Conservation (phyloP, 2,888 invertebrate species). For the Nephrotoma guestfalica region DNA sequence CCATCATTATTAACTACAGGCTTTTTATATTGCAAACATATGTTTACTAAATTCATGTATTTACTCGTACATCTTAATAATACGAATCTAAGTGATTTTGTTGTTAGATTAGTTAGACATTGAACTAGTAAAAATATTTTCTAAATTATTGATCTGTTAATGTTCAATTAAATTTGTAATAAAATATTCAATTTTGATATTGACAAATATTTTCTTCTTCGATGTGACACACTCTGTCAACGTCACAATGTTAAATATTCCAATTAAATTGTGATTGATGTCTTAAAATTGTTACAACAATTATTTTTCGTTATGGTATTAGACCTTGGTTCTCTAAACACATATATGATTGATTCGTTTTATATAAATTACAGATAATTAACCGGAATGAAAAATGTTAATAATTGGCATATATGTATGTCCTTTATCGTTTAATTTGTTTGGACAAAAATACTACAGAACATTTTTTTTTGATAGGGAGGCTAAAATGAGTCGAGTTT, state of each 20-base stretch:
- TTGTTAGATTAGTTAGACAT: background rate
- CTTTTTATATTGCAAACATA: too few relatives aligned
- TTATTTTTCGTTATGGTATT: background rate
- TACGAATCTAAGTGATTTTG: background rate
- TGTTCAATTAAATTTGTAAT: background rate
- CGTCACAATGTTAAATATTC: background rate
- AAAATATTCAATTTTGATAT: background rate
- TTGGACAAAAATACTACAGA: too few relatives aligned
- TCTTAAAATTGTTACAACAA: background rate
- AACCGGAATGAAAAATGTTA: too few relatives aligned
- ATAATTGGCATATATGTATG: too few relatives aligned
- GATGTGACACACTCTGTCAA: background rate
- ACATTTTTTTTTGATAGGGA: too few relatives aligned
- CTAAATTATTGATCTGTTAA: background rate
- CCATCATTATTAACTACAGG: too few relatives aligned
- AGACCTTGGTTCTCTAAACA: background rate
- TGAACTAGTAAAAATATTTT: background rate
- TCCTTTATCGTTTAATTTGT: too few relatives aligned
- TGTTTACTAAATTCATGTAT: background rate
- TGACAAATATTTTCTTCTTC: background rate
- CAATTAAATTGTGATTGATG: background rate
- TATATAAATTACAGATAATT: background rate
- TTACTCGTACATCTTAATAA: background rate
- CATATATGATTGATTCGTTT: background rate
- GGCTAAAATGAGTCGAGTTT: too few relatives aligned